A percentile compares a stretch with the other conserved stretches of the same genome.
phyloP scores from a whole-genome alignment of 2,113 vertebrate genomes.

The Nesoenas mayeri region DNA sequence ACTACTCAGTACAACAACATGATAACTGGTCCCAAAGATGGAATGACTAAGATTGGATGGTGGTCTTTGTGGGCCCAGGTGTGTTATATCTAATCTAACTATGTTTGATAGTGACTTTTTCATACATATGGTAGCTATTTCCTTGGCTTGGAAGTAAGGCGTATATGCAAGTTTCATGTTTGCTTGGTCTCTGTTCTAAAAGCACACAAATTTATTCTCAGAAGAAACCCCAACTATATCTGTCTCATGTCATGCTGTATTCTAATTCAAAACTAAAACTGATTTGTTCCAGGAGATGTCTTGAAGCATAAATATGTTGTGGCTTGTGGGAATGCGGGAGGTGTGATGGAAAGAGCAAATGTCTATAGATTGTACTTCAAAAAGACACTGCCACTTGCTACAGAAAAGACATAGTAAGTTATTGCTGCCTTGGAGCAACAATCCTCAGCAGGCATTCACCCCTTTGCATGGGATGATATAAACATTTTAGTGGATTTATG shows the following conservation, averaged over 20 bases:
- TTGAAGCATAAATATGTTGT: slow-evolving; percentile 59
- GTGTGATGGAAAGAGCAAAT: slow-evolving; percentile 62
- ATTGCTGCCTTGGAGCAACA: slow-evolving; percentile 58
- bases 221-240: slow-evolving; percentile 44
- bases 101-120: slow-evolving; percentile 42
- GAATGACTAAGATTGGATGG: slow-evolving; percentile 25
- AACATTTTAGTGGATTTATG: slow-evolving; percentile 58
- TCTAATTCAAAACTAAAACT: slow-evolving; percentile 53
- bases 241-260: slow-evolving; percentile 37
- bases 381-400: slow-evolving; percentile 40
- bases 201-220: not conserved
- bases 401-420: slow-evolving; percentile 54
- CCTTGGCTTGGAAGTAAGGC: slow-evolving; percentile 5
- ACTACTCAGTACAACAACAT: not conserved
- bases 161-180: not conserved
- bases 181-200: slow-evolving; percentile 41
- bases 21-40: slow-evolving; percentile 45
- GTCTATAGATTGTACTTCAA: slow-evolving; percentile 53
- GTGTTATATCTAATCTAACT: slow-evolving; percentile 55
- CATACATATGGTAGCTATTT: slow-evolving; percentile 59
- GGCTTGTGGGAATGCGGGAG: slow-evolving; percentile 64
- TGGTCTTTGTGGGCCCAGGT: slow-evolving; percentile 35
- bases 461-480: slow-evolving; percentile 56
- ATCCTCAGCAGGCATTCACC: slow-evolving; percentile 24
- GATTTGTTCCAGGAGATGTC: slow-evolving; percentile 64